phyloP scores from a whole-genome alignment of 2,113 vertebrate species.

The Anser cygnoides region DNA sequence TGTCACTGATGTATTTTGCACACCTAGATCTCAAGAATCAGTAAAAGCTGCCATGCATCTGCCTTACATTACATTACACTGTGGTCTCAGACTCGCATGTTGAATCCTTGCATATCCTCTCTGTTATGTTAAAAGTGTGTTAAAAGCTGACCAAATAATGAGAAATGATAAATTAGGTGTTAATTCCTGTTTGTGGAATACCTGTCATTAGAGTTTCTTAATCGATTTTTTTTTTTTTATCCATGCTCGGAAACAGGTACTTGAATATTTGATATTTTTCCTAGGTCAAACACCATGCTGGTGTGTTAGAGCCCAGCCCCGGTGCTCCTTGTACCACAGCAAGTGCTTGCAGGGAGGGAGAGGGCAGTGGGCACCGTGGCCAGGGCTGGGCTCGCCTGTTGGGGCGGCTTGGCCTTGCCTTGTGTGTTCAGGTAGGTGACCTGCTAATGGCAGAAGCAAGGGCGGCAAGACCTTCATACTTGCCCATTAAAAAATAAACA shows the following conservation, averaged over 20 bases:
- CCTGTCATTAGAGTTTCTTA: neutral
- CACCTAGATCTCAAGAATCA: slow-evolving; percentile 1
- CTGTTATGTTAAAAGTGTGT: neutral
- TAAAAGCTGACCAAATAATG: neutral
- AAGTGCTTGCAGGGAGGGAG: neutral
- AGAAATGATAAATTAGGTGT: neutral
- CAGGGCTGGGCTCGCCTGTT: rapidly evolving
- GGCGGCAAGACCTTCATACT: neutral
- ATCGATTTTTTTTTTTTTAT: neutral
- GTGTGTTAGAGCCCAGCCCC: neutral
- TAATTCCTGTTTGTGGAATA: neutral
- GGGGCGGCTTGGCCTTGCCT: neutral
- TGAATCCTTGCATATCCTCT: neutral
- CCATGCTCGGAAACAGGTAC: neutral
- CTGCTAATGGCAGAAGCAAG: neutral
- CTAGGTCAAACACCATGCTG: rapidly evolving
- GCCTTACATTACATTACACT: neutral
- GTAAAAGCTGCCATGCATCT: neutral
- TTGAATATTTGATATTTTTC: neutral
- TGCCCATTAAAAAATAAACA: neutral
- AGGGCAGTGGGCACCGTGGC: rapidly evolving
- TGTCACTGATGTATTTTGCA: slow-evolving; percentile 43
- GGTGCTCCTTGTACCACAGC: neutral
- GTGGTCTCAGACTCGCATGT: neutral
- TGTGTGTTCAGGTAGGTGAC: neutral